phyloP scores from a whole-genome alignment of 1,140 invertebrate species.

The Platorchestia sp. region DNA sequence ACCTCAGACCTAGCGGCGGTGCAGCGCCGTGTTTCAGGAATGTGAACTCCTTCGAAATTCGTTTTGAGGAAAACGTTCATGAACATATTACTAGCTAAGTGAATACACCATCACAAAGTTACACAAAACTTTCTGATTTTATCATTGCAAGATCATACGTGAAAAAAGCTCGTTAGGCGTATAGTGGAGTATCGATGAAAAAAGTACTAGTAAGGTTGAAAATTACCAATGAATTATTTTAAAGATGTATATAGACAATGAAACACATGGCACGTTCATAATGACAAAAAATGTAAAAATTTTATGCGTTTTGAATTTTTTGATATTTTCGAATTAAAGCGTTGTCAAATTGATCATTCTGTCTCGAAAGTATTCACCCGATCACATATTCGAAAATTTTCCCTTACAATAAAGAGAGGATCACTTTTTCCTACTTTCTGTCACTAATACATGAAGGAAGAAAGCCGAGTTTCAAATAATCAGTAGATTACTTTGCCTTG shows the following conservation, averaged over 20 bases:
- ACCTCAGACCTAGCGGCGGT: not conserved
- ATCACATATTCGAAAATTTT: not conserved
- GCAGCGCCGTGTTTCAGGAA: not conserved
- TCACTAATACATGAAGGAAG: not conserved
- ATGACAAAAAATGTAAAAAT: not conserved
- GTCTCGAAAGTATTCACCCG: not conserved
- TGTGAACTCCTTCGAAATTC: too few relatives aligned
- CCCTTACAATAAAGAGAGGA: not conserved
- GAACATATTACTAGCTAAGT: not conserved
- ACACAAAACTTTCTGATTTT: not conserved
- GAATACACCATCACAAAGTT: not conserved
- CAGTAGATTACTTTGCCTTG: not conserved
- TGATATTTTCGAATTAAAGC: not conserved
- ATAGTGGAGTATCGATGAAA: not conserved
- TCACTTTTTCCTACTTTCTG: not conserved
- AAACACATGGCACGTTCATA: not conserved
- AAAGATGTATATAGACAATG: not conserved
- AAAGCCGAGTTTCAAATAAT: not conserved
- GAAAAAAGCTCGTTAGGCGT: not conserved
- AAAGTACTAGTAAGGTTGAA: not conserved
- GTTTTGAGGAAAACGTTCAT: too few relatives aligned
- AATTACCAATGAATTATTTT: not conserved
- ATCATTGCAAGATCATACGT: not conserved
- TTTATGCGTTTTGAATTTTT: not conserved
- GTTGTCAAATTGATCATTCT: not conserved